Conservation (phyloP, 2,797 vertebrate species). For the Pseudochaenichthys georgianus region DNA sequence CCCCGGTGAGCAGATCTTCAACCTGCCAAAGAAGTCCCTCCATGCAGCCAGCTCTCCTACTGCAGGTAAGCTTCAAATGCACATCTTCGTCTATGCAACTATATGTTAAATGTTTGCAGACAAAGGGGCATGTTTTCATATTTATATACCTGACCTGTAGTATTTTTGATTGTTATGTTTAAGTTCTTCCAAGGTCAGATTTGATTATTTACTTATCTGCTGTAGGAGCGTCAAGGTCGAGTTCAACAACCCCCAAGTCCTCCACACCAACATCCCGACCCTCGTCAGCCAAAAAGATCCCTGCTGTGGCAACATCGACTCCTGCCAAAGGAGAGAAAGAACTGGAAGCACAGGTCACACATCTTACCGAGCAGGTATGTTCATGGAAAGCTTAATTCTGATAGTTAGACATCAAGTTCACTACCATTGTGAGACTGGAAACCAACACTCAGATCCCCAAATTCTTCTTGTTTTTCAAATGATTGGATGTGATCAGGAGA, state of each 20-base stretch:
- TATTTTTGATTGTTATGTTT: neutral
- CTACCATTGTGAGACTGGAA: neutral
- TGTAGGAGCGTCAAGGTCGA: constrained; percentile 92
- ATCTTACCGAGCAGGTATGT: constrained; percentile 95
- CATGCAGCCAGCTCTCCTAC: constrained; percentile 97
- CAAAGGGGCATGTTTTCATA: neutral
- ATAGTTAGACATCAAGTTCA: neutral
- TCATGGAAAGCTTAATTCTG: neutral
- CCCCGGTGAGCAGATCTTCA: constrained; percentile 99
- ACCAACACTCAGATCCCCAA: neutral
- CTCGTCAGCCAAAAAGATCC: constrained; percentile 97
- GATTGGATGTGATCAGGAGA: too few species aligned
- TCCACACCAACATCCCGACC: constrained; percentile 97
- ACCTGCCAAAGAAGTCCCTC: constrained; percentile 97
- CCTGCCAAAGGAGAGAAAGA: constrained; percentile 97
- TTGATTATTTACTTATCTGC: constrained; percentile 6
- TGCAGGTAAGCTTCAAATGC: constrained; percentile 86
- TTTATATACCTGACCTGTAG: neutral
- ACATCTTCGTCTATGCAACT: neutral
- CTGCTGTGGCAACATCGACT: constrained; percentile 78
- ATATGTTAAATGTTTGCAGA: constrained; percentile 1
- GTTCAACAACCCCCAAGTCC: constrained; percentile 91
- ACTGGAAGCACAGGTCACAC: constrained; percentile 97
- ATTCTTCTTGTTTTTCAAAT: too few species aligned
- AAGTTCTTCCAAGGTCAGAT: neutral